Percentiles rank a stretch among this genome's conserved stretches.
These are phyloP conservation scores for Balaeniceps rex DNA, from an alignment of 2,113 vertebrate species.

Conservation along the genomic window DNA sequence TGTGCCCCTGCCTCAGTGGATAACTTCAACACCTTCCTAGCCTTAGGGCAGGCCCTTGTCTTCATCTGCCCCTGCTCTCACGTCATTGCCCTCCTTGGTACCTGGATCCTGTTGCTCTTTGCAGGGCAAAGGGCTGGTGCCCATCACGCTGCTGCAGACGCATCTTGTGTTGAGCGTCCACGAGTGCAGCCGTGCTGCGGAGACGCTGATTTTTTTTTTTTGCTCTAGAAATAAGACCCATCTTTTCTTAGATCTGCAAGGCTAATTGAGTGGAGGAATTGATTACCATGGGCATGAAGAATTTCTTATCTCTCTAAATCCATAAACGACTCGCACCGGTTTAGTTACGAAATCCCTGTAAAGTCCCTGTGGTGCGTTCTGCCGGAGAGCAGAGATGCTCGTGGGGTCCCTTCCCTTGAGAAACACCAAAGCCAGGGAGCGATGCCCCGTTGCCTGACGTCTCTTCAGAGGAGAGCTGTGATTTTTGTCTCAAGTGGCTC, in stretches of 20 bases:
- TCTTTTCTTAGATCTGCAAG: background rate
- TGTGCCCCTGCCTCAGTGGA: fast-evolving
- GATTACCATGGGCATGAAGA: background rate
- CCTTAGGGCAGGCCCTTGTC: background rate
- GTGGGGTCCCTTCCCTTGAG: background rate
- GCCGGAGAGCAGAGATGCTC: background rate
- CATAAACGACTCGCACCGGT: fast-evolving
- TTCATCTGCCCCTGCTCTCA: background rate
- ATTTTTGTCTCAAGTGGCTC: background rate
- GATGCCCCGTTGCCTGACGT: background rate
- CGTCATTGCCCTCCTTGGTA: background rate
- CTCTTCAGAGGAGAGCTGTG: background rate
- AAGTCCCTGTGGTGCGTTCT: background rate
- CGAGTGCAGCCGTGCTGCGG: fast-evolving
- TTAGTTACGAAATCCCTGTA: background rate
- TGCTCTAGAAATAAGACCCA: background rate
- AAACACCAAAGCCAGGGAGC: background rate
- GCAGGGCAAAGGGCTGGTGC: background rate
- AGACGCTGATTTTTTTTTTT: background rate
- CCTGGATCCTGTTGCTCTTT: no score
- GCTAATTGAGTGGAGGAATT: background rate
- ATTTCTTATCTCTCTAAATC: background rate
- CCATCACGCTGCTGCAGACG: background rate
- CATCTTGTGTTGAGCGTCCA: background rate
- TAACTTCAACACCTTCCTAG: background rate